These are phyloP conservation scores for Nomada hirtipes DNA, from an alignment of 2,888 invertebrate genomes.

Conservation along the genomic window DNA sequence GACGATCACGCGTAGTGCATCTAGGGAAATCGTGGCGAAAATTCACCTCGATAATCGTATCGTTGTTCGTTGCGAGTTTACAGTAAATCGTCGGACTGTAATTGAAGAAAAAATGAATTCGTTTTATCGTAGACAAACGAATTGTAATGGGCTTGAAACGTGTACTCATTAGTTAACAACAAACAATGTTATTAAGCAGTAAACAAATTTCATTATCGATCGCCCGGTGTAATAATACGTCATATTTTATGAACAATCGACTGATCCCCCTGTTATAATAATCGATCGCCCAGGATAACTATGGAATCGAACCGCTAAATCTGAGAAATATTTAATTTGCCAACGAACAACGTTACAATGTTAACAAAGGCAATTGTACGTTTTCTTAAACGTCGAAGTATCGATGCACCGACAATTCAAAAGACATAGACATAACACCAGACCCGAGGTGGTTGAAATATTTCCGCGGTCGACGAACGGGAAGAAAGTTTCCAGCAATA, in stretches of 20 bases:
- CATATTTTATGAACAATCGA: too few species aligned
- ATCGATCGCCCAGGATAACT: too few species aligned
- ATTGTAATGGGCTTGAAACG: background rate
- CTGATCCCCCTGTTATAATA: too few species aligned
- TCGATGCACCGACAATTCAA: background rate
- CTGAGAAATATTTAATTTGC: slow-evolving; percentile 12
- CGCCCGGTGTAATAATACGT: too few species aligned
- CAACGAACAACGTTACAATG: slow-evolving; percentile 41
- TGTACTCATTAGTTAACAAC: too few species aligned
- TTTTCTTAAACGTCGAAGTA: slow-evolving; percentile 13
- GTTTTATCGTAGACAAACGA: background rate
- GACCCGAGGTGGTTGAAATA: background rate
- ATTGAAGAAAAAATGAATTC: background rate
- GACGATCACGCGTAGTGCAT: slow-evolving; percentile 19
- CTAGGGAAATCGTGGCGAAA: slow-evolving; percentile 20
- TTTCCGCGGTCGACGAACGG: background rate
- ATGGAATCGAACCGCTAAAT: too few species aligned
- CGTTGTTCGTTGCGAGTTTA: background rate
- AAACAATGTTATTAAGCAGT: too few species aligned
- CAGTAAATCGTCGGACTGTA: too few species aligned
- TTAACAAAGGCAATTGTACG: slow-evolving; percentile 23
- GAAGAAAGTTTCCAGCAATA: background rate
- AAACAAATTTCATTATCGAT: too few species aligned
- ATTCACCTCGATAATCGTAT: background rate
- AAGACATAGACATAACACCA: background rate